Evolutionary conservation across 2,797 vertebrate species (phyloP).

Genomic region (Oreonectes daqikongensis): DNA sequence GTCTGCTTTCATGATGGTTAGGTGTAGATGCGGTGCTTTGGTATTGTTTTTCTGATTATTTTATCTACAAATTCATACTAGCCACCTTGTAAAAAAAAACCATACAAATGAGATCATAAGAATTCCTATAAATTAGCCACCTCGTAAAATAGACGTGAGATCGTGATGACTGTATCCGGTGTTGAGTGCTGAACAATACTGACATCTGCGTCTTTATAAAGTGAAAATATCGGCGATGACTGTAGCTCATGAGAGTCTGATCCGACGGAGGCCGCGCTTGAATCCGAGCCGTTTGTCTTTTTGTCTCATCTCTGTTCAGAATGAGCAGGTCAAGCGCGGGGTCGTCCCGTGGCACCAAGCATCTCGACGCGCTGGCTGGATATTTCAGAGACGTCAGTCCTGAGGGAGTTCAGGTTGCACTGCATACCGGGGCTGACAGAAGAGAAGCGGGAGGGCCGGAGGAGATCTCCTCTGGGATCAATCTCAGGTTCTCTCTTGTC

Average conservation of each 20-base stretch:
- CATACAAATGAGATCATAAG: too few species aligned
- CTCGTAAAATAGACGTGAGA: too few species aligned
- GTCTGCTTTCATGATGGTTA: too few species aligned
- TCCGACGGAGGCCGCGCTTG: not conserved
- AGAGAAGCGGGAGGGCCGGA: conserved; percentile 64
- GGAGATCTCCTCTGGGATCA: conserved; percentile 73
- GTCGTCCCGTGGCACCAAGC: conserved; percentile 46
- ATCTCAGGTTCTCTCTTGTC: conserved; percentile 54
- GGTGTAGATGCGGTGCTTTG: too few species aligned
- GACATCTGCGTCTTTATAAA: not conserved
- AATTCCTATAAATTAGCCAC: too few species aligned
- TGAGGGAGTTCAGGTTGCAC: conserved; percentile 71
- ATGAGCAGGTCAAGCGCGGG: conserved; percentile 26
- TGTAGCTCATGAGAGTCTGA: not conserved
- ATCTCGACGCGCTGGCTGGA: conserved; percentile 63
- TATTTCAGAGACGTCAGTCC: conserved; percentile 66
- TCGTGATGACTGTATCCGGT: too few species aligned
- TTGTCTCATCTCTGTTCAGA: conserved; percentile 29
- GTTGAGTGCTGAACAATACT: too few species aligned
- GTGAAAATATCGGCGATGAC: not conserved
- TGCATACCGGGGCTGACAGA: conserved; percentile 73
- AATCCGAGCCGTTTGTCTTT: conserved; percentile 25
- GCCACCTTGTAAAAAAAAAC: too few species aligned
- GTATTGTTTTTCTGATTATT: too few species aligned
- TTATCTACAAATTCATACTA: too few species aligned